Percentiles rank a stretch among this genome's conserved stretches.
These are phyloP conservation scores for Epiperipatus broadwayi DNA, from an alignment of 2,888 invertebrate species.

Conservation along the genomic window DNA sequence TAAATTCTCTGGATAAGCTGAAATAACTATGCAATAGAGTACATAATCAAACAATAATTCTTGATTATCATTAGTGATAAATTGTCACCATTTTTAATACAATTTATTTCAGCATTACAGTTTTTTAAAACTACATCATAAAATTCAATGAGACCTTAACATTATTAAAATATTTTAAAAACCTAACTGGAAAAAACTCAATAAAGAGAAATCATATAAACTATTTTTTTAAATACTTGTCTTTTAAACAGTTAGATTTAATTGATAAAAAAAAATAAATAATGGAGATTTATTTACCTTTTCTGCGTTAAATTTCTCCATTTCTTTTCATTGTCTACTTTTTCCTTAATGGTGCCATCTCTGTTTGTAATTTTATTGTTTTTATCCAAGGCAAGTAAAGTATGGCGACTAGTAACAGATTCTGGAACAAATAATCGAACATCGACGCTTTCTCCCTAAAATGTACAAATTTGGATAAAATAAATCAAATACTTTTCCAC, in stretches of 20 bases:
- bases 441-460: constrained; percentile 68
- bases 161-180: too few relatives aligned
- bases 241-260: not conserved
- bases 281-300: too few relatives aligned
- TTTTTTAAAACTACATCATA: too few relatives aligned
- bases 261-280: not conserved
- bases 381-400: constrained; percentile 61
- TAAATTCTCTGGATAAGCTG: too few relatives aligned
- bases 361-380: constrained; percentile 66
- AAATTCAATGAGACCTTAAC: too few relatives aligned
- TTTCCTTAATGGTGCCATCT: constrained; percentile 37
- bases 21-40: too few relatives aligned
- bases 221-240: not conserved
- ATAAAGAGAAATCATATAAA: too few relatives aligned
- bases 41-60: too few relatives aligned
- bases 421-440: constrained; percentile 75
- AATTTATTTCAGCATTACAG: too few relatives aligned
- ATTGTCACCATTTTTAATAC: too few relatives aligned
- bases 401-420: constrained; percentile 64
- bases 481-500: not conserved
- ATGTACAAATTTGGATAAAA: constrained; percentile 8
- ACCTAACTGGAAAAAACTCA: too few relatives aligned
- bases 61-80: too few relatives aligned
- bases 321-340: constrained; percentile 28
- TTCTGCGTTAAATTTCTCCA: constrained; percentile 63